A percentile compares a stretch with the other conserved stretches of the same genome.
These are phyloP conservation scores for Leptopilina syphax DNA, from an alignment of 2,888 invertebrate species.

Conservation along the genomic window DNA sequence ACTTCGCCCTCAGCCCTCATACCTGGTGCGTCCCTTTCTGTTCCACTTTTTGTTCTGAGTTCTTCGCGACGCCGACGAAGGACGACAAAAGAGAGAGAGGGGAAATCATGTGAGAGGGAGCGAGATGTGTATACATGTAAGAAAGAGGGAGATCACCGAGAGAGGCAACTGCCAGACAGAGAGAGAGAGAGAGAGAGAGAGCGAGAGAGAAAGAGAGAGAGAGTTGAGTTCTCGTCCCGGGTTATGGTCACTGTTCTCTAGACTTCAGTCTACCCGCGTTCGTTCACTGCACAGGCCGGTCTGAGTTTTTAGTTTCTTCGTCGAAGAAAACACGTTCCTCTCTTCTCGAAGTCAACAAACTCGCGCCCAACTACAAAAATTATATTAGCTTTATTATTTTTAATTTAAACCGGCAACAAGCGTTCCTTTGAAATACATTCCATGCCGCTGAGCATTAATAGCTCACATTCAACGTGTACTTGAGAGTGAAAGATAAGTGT, in stretches of 20 bases:
- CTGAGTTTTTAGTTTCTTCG: conserved; percentile 3
- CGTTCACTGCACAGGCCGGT: background rate
- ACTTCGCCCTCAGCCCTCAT: conserved; percentile 30
- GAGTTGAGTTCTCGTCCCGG: conserved; percentile 15
- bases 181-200: background rate
- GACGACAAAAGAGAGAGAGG: conserved; percentile 28
- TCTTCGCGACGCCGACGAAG: conserved; percentile 38
- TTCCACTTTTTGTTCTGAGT: conserved; percentile 38
- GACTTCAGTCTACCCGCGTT: conserved; percentile 26
- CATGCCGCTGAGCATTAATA: conserved; percentile 34
- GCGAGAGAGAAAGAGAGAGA: background rate
- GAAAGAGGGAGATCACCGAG: conserved; percentile 4
- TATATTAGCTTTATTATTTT: conserved; percentile 36
- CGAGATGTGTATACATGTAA: background rate
- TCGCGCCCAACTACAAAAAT: conserved; percentile 33
- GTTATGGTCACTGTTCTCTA: conserved; percentile 30
- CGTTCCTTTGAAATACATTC: conserved; percentile 34
- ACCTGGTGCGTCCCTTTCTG: conserved; percentile 29
- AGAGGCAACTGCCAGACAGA: background rate
- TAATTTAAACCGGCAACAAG: conserved; percentile 31
- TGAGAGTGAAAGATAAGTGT: conserved; percentile 22
- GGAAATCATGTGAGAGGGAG: background rate
- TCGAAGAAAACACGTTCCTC: conserved; percentile 16
- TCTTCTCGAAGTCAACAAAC: conserved; percentile 30
- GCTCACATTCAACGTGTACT: conserved; percentile 3